Evolutionary conservation across 92 coral and sea anemone species (phyloP).

Genomic region (Hydrozoanthus gracilis): DNA sequence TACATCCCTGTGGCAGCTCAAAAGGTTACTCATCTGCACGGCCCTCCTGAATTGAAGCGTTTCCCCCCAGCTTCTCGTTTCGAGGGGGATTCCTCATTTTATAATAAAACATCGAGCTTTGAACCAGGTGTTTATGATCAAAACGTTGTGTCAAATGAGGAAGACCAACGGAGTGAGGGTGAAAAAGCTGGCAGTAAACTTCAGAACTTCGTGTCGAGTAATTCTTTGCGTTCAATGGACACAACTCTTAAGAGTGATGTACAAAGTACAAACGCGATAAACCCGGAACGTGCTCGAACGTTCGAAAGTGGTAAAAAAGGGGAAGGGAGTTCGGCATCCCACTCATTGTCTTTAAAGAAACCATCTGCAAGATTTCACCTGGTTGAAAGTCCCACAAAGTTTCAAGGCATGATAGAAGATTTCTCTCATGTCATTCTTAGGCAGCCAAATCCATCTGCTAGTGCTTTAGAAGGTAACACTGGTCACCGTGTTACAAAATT

Average conservation of each 20-base stretch:
- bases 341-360: neutral
- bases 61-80: constrained; percentile 33
- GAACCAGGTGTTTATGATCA: neutral
- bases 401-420: constrained; percentile 35
- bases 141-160: neutral
- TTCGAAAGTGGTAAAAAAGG: neutral
- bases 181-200: neutral
- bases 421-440: constrained; percentile 29
- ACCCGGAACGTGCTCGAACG: neutral
- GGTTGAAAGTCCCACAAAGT: constrained; percentile 35
- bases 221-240: neutral
- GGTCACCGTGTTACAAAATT: neutral
- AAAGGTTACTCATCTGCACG: constrained; percentile 85
- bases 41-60: constrained; percentile 84
- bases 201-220: neutral
- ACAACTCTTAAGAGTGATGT: neutral
- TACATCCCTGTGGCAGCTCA: constrained; percentile 93
- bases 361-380: constrained; percentile 25
- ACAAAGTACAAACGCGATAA: neutral
- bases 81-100: neutral
- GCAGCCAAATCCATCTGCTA: constrained; percentile 29
- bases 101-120: neutral
- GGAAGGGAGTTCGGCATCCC: neutral
- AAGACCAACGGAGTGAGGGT: neutral
- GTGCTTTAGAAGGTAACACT: neutral